A percentile compares a stretch with the other conserved stretches of the same genome.
Conservation (phyloP, 2,888 invertebrate species). For the Danaus chrysippus region DNA sequence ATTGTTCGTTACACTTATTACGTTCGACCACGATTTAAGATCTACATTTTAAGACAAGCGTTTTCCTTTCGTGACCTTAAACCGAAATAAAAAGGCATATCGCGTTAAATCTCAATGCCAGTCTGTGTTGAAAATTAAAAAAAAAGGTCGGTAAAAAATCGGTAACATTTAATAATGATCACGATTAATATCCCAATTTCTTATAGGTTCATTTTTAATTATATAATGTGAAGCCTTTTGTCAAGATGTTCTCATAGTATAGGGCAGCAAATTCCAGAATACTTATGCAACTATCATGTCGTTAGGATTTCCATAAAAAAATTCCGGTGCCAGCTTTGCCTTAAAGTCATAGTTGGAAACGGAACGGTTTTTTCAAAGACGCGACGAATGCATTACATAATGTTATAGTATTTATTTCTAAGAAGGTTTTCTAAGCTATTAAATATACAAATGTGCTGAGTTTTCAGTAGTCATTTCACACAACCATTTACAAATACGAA, state of each 20-base stretch:
- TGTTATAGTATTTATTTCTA: too few species aligned
- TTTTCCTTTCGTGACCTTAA: constrained; percentile 26
- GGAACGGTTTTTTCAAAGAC: too few species aligned
- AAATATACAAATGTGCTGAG: too few species aligned
- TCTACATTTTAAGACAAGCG: constrained; percentile 3
- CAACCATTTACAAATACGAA: too few species aligned
- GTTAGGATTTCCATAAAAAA: too few species aligned
- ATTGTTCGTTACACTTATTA: not conserved
- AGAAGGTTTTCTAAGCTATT: too few species aligned
- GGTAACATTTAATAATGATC: not conserved
- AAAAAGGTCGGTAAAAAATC: constrained; percentile 19
- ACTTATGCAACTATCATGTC: too few species aligned
- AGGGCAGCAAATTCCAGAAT: not conserved
- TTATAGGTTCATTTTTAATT: not conserved
- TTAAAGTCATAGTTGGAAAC: too few species aligned
- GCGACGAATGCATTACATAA: too few species aligned
- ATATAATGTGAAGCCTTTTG: not conserved
- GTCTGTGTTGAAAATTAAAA: constrained; percentile 19
- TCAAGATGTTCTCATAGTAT: not conserved
- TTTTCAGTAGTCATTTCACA: too few species aligned
- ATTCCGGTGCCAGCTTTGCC: too few species aligned
- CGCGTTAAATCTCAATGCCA: constrained; percentile 29
- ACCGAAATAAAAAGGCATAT: constrained; percentile 27
- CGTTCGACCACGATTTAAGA: not conserved
- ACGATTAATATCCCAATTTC: not conserved